Evolutionary conservation across 2,797 vertebrate genomes (phyloP).

Genomic region (Notolepis coatsorum): DNA sequence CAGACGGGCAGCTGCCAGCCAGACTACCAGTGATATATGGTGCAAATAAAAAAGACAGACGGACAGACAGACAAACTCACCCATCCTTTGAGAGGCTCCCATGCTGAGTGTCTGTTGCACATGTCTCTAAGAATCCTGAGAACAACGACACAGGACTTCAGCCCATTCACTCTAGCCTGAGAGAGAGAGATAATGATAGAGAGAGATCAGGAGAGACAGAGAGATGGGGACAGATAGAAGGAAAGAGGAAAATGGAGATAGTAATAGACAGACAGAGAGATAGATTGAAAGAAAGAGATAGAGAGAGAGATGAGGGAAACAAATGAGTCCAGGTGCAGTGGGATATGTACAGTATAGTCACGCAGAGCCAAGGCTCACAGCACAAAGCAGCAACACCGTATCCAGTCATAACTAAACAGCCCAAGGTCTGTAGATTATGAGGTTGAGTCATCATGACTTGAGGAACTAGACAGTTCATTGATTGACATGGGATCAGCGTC

Average conservation of each 20-base stretch:
- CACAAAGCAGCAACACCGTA: conserved; percentile 39
- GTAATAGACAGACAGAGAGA: conserved; percentile 1
- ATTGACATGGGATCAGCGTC: no score
- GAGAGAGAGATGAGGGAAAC: conserved; percentile 21
- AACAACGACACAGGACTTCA: conserved; percentile 99
- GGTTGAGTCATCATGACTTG: no score
- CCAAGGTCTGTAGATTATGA: no score
- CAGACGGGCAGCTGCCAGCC: not conserved
- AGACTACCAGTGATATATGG: not conserved
- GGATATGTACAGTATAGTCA: conserved; percentile 40
- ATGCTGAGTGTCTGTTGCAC: conserved; percentile 95
- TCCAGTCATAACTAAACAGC: conserved; percentile 28
- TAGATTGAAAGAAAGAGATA: conserved; percentile 39
- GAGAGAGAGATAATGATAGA: conserved; percentile 22
- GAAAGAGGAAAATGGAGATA: conserved; percentile 32
- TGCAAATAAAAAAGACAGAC: no score
- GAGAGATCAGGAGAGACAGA: conserved; percentile 4
- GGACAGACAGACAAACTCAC: conserved; percentile 81
- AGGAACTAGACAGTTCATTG: no score
- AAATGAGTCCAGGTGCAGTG: conserved; percentile 38
- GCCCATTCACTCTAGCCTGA: conserved; percentile 97
- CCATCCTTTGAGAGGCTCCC: conserved; percentile 98
- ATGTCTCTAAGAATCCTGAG: conserved; percentile 98
- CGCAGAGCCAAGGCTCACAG: conserved; percentile 36
- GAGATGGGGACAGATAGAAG: conserved; percentile 31